Base-by-base conservation (phyloP, 1,140 invertebrate genomes). In the Drosophila pseudoananassae region DNA sequence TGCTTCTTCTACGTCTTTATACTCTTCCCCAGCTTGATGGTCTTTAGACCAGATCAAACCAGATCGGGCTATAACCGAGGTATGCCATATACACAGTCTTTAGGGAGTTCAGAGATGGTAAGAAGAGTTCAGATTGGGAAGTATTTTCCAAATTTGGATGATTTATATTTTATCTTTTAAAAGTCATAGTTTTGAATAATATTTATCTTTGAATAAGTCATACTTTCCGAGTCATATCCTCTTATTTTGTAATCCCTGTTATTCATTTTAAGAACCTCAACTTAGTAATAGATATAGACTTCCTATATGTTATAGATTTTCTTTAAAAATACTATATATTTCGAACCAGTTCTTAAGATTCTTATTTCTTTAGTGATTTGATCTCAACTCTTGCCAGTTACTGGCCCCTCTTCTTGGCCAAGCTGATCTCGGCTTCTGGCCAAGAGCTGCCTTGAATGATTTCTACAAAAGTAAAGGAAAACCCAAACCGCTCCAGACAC, bases 391-490 rank as follows among this genome's bases (percentile, higher is more conserved):
- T 75, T 76, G 71, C 65, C 58, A 69, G 55, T 63, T 60, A 49
- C 70, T 71, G 29, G 23, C 43, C 29, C 12, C 38, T 43, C 40
- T 20, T 27, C 25, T 17, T 9, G 17, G 20, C 23, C 31, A 33
- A 10, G 17, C 15, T 4, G 20, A 15, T 12, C 43, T 20, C 36
- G 5, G 40, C 10, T 36, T 31, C 46, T 27, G 14, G 12, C 57
- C 57, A 66, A 65, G 46, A 58, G 63, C 77, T 85, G 64, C 78
- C 71, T 76, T 88, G 58, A 88, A 72, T 88, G 83, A 88, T 87
- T 87, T 76, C 83, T 78, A 69, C 49, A 71, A 85, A 88, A 78
- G 59, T 74, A 50, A 58, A 85, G 68, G 65, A 56, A 69, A 68
- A 59, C 45, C 47, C 53, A 15, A 71, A 31, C 43, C 65, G 55